phyloP scores from a whole-genome alignment of 2,113 vertebrate species.

The Pseudopodoces humilis region DNA sequence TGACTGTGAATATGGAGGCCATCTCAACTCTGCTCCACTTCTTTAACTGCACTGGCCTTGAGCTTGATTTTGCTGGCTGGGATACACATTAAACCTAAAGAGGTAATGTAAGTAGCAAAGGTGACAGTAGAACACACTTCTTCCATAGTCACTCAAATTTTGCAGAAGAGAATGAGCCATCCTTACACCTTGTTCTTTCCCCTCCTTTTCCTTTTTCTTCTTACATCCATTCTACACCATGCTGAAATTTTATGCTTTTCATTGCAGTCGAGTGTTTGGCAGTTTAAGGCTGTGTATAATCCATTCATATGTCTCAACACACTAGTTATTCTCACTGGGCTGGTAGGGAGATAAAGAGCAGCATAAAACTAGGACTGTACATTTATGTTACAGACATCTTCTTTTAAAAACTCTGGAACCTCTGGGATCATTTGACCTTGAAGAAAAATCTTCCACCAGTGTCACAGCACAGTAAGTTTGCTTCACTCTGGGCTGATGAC shows the following conservation, averaged over 20 bases:
- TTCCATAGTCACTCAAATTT: not conserved
- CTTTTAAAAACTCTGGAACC: not conserved
- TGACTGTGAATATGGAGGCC: not conserved
- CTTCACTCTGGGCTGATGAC: not conserved
- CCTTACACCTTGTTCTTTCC: not conserved
- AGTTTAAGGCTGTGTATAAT: not conserved
- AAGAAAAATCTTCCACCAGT: not conserved
- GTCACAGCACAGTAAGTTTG: not conserved
- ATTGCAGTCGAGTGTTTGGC: not conserved
- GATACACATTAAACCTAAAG: not conserved
- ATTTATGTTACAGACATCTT: not conserved
- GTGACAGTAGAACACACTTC: not conserved
- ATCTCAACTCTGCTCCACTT: not conserved
- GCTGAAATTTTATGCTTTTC: not conserved
- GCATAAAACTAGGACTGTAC: not conserved
- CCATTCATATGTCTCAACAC: not conserved
- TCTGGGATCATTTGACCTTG: not conserved
- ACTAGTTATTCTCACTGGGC: not conserved
- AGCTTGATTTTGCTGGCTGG: not conserved
- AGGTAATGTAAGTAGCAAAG: not conserved
- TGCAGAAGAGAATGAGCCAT: not conserved
- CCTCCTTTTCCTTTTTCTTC: not conserved
- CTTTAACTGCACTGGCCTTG: not conserved
- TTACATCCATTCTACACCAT: not conserved
- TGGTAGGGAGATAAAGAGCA: not conserved